Percentiles rank a stretch among this genome's conserved stretches.
These are phyloP conservation scores for Synchiropus splendidus DNA, from an alignment of 2,113 vertebrate genomes.

Conservation along the genomic window DNA sequence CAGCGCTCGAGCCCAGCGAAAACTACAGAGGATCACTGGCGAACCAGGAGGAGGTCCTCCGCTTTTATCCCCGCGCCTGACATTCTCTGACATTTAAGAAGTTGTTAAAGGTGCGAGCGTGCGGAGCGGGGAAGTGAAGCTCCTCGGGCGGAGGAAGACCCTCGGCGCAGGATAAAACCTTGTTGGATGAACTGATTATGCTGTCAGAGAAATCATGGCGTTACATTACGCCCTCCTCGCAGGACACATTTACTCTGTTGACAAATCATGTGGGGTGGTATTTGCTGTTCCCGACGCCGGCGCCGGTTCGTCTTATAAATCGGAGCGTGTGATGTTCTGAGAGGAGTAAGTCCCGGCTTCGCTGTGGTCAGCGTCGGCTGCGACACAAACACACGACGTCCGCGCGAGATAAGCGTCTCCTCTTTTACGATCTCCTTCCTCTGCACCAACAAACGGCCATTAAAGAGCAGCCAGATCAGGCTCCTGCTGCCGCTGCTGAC, in stretches of 20 bases:
- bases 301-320: conserved; percentile 6
- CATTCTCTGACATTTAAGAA: conserved; percentile 75
- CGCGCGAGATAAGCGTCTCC: conserved; percentile 52
- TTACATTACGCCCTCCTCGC: conserved; percentile 24
- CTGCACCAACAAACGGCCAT: conserved; percentile 51
- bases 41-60: conserved; percentile 47
- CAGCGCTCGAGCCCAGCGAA: conserved; percentile 46
- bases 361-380: conserved; percentile 25
- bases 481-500: conserved; percentile 51
- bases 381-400: conserved; percentile 39
- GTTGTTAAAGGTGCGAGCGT: conserved; percentile 67
- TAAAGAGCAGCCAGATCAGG: conserved; percentile 48
- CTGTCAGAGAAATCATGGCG: conserved; percentile 34
- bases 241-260: conserved; percentile 37
- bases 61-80: conserved; percentile 61
- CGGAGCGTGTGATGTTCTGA: conserved; percentile 2
- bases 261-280: conserved; percentile 25
- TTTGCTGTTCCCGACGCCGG: conserved; percentile 5
- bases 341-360: conserved; percentile 23
- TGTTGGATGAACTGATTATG: conserved; percentile 45
- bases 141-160: conserved; percentile 49
- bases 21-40: conserved; percentile 47
- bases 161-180: conserved; percentile 51
- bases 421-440: conserved; percentile 58
- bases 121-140: conserved; percentile 28